Evolutionary conservation across 2,888 invertebrate species (phyloP), one percentile per base, ranked within the genome.

Genomic region (Atrina japonica): DNA sequence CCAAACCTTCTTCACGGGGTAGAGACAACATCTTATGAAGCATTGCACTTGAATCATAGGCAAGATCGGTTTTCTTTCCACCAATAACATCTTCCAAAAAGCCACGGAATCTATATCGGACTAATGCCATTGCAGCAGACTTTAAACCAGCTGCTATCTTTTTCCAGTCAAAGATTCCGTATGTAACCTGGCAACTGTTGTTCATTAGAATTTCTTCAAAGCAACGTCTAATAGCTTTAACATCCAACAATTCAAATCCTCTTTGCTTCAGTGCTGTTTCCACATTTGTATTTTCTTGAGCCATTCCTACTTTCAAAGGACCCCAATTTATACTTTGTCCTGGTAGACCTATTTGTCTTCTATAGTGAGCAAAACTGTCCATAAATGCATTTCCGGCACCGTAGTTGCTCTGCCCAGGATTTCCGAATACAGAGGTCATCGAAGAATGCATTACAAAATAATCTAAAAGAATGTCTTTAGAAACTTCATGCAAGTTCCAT

Each of bases 321-420:
- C 85, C 84, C 86, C 85, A 86, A 60, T 85, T 83, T 14, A 86
- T 83, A 25, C 72, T 70, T 68, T 84, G 83, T 1, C 75, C 85
- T 1, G 79, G 43, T 1, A 82, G 63, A 3, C 80, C 81, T 18
- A 68, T 49, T 16, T 59, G 41, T 21, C 79, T 67, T 11, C 86
- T 75, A 66, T 78, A 83, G 49, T 75, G 70, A 3, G 81, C 82
- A 18, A 86, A 61, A 0, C 81, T 66, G 60, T 86, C 86, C 66
- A 81, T 70, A 56, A 86, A 86, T 5, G 80, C 75, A 52, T 85
- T 85, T 16, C 76, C 85, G 9, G 84, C 83, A 3, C 83, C 84
- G 67, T 86, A 84, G 64, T 79, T 83, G 9, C 79, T 66, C 53
- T 86, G 86, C 0, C 85, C 85, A 1, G 76, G 75, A 45, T 80